Conservation (phyloP, 2,113 vertebrate species). For the Macrotus californicus region DNA sequence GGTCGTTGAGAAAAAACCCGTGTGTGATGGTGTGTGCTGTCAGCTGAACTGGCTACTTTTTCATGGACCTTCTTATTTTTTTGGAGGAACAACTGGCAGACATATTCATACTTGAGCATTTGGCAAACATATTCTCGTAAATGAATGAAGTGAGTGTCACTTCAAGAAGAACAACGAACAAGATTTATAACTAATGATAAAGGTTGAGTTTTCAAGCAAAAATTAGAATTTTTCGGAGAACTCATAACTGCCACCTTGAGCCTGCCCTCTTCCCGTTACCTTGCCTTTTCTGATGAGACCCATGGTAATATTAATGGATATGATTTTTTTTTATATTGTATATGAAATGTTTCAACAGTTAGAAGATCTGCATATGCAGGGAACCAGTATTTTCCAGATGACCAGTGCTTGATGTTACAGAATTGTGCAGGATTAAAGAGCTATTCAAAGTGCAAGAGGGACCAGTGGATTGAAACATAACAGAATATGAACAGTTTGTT, state of each 20-base stretch:
- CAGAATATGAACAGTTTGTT: background rate
- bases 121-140: background rate
- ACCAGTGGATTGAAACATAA: background rate
- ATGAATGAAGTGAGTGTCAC: background rate
- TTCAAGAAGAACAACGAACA: background rate
- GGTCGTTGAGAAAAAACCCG: background rate
- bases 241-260: background rate
- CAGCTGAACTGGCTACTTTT: background rate
- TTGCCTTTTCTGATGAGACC: background rate
- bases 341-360: background rate
- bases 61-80: background rate
- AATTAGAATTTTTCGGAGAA: constrained; percentile 12
- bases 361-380: background rate
- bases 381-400: background rate
- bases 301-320: background rate
- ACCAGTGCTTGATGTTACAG: background rate
- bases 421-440: background rate
- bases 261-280: background rate
- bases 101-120: background rate
- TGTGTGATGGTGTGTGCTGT: background rate
- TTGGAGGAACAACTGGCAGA: background rate
- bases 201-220: constrained; percentile 33
- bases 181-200: background rate
- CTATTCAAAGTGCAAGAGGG: background rate
- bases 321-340: background rate